These are phyloP conservation scores for Nematostella vectensis DNA, from an alignment of 92 coral and sea anemone genomes.

Conservation along the genomic window DNA sequence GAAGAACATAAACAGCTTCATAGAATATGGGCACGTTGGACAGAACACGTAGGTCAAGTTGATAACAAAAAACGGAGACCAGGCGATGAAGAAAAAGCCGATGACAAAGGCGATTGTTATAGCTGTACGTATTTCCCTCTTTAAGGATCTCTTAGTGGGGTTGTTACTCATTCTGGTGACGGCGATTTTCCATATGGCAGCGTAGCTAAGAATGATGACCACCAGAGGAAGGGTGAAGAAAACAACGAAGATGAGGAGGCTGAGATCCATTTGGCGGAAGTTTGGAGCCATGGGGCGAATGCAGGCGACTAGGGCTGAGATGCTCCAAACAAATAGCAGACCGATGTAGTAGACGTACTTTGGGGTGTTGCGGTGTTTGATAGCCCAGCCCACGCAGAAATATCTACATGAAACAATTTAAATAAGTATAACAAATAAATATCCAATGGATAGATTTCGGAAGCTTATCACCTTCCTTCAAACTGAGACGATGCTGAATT, in stretches of 20 bases:
- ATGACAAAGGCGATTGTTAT: too few species aligned
- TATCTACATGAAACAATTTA: too few species aligned
- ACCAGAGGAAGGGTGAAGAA: conserved; percentile 65
- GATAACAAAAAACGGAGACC: conserved; percentile 61
- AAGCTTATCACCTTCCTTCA: too few species aligned
- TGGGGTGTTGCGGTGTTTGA: conserved; percentile 76
- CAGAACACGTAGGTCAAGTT: conserved; percentile 59
- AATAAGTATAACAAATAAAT: too few species aligned
- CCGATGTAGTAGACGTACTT: conserved; percentile 67
- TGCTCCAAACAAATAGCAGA: conserved; percentile 55
- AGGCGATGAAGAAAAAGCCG: too few species aligned
- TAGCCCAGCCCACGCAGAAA: conserved; percentile 86
- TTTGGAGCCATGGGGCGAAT: conserved; percentile 24
- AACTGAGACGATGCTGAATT: too few species aligned
- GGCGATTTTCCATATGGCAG: conserved; percentile 77
- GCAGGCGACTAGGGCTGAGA: conserved; percentile 59
- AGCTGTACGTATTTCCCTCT: conserved; percentile 67
- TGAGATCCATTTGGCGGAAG: conserved; percentile 24
- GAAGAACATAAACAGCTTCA: too few species aligned
- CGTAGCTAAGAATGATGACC: conserved; percentile 62
- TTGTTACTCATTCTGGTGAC: too few species aligned
- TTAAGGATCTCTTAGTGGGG: conserved; percentile 70
- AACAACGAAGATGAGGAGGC: conserved; percentile 43
- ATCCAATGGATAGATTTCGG: too few species aligned
- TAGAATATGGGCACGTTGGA: conserved; percentile 35